Conservation (phyloP, 2,888 invertebrate species). For the Cerastis leucographa region DNA sequence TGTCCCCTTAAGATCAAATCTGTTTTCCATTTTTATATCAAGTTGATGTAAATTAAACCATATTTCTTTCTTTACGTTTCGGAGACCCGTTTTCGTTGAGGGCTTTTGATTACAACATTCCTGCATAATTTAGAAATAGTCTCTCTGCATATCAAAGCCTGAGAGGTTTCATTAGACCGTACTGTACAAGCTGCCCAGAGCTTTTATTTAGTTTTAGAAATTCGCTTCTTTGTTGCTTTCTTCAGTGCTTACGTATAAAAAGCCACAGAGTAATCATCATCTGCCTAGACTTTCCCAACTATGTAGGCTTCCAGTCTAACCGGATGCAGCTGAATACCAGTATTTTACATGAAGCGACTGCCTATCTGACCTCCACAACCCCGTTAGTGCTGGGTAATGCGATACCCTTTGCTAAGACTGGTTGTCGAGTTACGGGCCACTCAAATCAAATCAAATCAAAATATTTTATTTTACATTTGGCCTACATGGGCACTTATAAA, state of each 20-base stretch:
- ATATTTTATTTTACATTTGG: too few relatives aligned
- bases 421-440: too few relatives aligned
- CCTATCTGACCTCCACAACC: too few relatives aligned
- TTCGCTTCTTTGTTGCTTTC: slow-evolving; percentile 4
- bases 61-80: slow-evolving; percentile 58
- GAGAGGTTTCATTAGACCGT: slow-evolving; percentile 66
- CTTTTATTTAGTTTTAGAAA: slow-evolving; percentile 41
- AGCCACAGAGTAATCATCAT: not conserved
- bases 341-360: too few relatives aligned
- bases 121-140: slow-evolving; percentile 66
- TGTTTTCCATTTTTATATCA: slow-evolving; percentile 55
- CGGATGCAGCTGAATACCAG: too few relatives aligned
- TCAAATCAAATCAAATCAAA: too few relatives aligned
- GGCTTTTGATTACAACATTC: slow-evolving; percentile 65
- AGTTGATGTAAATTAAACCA: slow-evolving; percentile 59
- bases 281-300: too few relatives aligned
- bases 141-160: slow-evolving; percentile 73
- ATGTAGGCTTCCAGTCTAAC: too few relatives aligned
- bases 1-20: slow-evolving; percentile 48
- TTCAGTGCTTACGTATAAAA: not conserved
- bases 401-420: too few relatives aligned
- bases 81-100: slow-evolving; percentile 39
- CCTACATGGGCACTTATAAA: too few relatives aligned
- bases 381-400: too few relatives aligned
- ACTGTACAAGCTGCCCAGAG: slow-evolving; percentile 41